phyloP scores from a whole-genome alignment of 2,113 vertebrate species.

The Hydropotes inermis region DNA sequence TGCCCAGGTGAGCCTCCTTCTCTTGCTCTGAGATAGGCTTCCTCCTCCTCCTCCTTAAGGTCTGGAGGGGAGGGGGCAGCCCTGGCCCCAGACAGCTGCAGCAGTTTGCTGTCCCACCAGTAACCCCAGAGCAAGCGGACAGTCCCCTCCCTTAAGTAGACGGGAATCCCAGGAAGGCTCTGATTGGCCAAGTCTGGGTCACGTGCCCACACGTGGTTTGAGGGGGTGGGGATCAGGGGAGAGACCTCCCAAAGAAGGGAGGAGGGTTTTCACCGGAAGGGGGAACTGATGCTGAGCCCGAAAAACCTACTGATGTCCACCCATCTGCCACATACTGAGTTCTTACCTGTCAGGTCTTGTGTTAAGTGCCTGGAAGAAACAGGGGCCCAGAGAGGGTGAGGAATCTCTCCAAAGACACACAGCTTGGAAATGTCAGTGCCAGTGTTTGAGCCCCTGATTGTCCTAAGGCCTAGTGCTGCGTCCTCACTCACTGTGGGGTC shows the following conservation, averaged over 20 bases:
- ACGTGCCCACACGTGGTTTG: rapidly evolving
- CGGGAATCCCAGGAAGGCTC: neutral
- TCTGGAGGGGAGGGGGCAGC: neutral
- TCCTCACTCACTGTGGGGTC: neutral
- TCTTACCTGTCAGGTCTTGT: neutral
- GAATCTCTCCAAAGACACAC: neutral
- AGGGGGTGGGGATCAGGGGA: rapidly evolving
- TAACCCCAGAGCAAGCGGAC: neutral
- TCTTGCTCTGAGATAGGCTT: rapidly evolving
- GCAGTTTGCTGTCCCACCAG: rapidly evolving
- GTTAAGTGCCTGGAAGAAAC: neutral
- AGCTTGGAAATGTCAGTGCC: neutral
- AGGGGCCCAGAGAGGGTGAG: neutral
- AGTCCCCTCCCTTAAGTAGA: neutral
- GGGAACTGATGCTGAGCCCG: neutral
- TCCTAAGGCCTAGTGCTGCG: rapidly evolving
- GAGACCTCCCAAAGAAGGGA: neutral
- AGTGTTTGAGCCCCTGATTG: neutral
- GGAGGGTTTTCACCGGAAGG: neutral
- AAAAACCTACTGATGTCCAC: rapidly evolving
- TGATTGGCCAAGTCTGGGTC: neutral
- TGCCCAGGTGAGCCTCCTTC: neutral
- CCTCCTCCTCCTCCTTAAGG: neutral
- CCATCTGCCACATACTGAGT: neutral
- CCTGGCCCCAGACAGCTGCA: neutral